Evolutionary conservation across 2,797 vertebrate species (phyloP), one percentile per base, ranked within the genome.

Genomic region (Rhinophrynus dorsalis): DNA sequence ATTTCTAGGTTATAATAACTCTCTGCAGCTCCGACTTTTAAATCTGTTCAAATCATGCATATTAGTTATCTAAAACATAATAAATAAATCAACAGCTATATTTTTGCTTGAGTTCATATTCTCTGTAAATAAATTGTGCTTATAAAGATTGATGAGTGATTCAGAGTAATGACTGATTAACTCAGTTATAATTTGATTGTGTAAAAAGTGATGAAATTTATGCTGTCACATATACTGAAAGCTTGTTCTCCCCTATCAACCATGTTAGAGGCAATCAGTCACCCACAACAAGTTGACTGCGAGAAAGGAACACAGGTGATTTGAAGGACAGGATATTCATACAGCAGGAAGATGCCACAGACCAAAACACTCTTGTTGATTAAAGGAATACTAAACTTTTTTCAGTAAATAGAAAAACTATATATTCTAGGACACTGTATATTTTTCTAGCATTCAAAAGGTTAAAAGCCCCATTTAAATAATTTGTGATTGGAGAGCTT

Each of bases 41-140:
- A 58, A 48, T 47, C 27, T 59, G 32, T 68, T 45, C 23, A 38
- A 50, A 59, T 55, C 27, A 24, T 2, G 20, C 27, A 52, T 27
- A 54, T 61, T 69, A 44, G 27, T 55, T 54, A 62, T 78, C 63
- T 79, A 77, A 79, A 77, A 68, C 67, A 75, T 38, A 55, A 82
- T 76, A 70, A 77, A 86, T 83, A 78, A 68, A 79, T 1, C 47
- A 73, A 17, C 67, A 73, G 2, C 4, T 58, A 69, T 69, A 9
- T 61, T 54, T 54, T 13, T 51, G 37, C n/a, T 29, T 12, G 20
- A 2, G 57, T 32, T 27, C 18, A 15, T 44, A 13, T 48, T 24
- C 27, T 51, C 47, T 47, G 55, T 69, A 69, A 61, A 62, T 54
- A 69, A 54, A 69, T 62, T 47, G 62, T 69, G 67, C 58, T 69